Percentiles rank a stretch among this genome's conserved stretches.
Conservation (phyloP, 1,140 invertebrate genomes). For the Zaprionus vittiger region DNA sequence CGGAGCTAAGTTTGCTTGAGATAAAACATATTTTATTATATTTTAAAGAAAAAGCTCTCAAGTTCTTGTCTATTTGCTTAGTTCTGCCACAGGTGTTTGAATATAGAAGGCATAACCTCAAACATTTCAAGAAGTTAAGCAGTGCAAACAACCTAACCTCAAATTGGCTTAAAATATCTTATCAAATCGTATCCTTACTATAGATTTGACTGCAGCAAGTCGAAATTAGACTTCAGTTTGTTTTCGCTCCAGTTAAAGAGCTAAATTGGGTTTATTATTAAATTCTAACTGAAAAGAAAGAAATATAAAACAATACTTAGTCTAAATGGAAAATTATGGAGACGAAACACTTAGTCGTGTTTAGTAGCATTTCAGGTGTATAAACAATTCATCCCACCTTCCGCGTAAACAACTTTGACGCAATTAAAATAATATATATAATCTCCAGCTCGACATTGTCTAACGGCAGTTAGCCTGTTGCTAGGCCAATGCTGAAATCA, state of each 20-base stretch:
- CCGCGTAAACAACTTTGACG: background rate
- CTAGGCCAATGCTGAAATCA: background rate
- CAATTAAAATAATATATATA: slow-evolving; percentile 2
- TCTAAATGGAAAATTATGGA: background rate
- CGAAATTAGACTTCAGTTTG: background rate
- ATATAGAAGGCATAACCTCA: background rate
- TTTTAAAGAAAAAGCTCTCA: background rate
- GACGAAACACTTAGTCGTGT: slow-evolving; percentile 3
- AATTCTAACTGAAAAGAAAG: background rate
- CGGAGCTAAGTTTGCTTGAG: too few species aligned
- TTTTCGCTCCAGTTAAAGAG: background rate
- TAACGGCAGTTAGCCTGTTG: background rate
- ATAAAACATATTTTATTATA: too few species aligned
- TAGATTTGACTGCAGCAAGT: background rate
- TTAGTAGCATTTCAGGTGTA: slow-evolving; percentile 15
- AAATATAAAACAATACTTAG: background rate
- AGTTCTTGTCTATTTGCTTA: background rate
- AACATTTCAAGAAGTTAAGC: background rate
- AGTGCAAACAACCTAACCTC: background rate
- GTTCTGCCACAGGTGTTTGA: background rate
- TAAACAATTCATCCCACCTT: slow-evolving; percentile 4
- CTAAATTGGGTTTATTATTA: background rate
- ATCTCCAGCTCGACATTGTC: background rate
- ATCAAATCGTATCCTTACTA: too few species aligned
- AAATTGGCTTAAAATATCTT: background rate